A percentile compares a stretch with the other conserved stretches of the same genome.
These are phyloP conservation scores for Epinephelus awoara DNA, from an alignment of 2,797 vertebrate species.

Conservation along the genomic window DNA sequence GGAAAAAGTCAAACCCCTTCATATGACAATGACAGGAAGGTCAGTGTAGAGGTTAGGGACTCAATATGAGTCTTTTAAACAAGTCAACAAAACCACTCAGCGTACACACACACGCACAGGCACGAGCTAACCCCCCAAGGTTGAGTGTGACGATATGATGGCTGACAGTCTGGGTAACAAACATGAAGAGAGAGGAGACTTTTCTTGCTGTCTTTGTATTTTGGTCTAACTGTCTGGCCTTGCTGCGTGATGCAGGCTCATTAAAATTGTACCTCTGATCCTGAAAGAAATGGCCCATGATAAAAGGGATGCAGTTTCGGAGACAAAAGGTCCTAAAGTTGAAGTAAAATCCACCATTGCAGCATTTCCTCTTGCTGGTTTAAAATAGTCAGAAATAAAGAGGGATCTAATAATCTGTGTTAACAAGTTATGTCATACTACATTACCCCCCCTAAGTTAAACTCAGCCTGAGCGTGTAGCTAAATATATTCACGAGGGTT, in stretches of 20 bases:
- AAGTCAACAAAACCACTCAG: not conserved
- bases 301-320: conserved; percentile 12
- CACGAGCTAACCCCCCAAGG: not conserved
- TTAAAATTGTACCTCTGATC: conserved; percentile 42
- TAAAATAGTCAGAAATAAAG: conserved; percentile 23
- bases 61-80: conserved; percentile 18
- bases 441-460: conserved; percentile 21
- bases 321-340: conserved; percentile 31
- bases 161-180: conserved; percentile 10
- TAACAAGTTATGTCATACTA: conserved; percentile 29
- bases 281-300: not conserved
- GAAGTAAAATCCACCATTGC: conserved; percentile 8
- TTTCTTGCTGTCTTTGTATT: conserved; percentile 14
- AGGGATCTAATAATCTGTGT: conserved; percentile 33
- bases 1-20: conserved; percentile 15
- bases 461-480: conserved; percentile 5
- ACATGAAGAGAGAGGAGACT: not conserved
- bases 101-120: not conserved
- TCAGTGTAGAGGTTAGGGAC: conserved; percentile 2
- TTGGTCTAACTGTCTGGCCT: not conserved
- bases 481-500: conserved; percentile 35
- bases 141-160: conserved; percentile 16
- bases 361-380: conserved; percentile 2
- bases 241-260: conserved; percentile 21
- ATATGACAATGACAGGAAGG: conserved; percentile 25